Evolutionary conservation across 2,888 invertebrate genomes (phyloP).

Genomic region (Podabrus alpinus): DNA sequence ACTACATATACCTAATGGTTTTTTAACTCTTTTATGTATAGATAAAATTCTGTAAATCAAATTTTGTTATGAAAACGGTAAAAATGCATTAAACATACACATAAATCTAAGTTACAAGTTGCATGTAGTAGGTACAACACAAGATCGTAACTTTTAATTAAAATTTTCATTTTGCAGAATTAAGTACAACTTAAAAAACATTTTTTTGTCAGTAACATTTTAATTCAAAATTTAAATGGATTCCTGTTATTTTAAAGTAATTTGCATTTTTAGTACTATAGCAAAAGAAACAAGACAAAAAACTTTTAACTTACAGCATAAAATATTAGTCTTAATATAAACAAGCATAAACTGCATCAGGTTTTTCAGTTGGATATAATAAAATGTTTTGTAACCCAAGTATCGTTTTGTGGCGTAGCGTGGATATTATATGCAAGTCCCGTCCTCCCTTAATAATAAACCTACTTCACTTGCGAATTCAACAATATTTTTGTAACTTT

Average conservation of each 20-base stretch:
- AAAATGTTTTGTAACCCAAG: conserved; percentile 15
- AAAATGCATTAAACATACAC: not conserved
- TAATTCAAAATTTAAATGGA: not conserved
- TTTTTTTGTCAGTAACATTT: not conserved
- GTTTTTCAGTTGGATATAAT: conserved; percentile 8
- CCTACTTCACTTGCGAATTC: conserved; percentile 23
- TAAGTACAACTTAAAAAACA: not conserved
- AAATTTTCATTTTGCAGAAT: not conserved
- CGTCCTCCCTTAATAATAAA: conserved; percentile 27
- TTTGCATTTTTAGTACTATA: not conserved
- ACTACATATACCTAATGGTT: not conserved
- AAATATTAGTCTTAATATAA: conserved; percentile 1
- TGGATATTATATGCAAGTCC: conserved; percentile 28
- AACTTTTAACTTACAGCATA: not conserved
- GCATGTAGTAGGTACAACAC: not conserved
- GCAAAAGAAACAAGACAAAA: not conserved
- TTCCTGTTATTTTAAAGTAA: not conserved
- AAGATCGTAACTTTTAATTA: not conserved
- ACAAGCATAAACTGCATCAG: conserved; percentile 6
- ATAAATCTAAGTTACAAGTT: not conserved
- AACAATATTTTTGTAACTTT: conserved; percentile 33
- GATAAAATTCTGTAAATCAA: not conserved
- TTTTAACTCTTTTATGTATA: not conserved
- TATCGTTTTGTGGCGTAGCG: conserved; percentile 18
- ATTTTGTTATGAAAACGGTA: not conserved